Base-by-base conservation (phyloP, 2,888 invertebrate species). In the Argyresthia goedartella region DNA sequence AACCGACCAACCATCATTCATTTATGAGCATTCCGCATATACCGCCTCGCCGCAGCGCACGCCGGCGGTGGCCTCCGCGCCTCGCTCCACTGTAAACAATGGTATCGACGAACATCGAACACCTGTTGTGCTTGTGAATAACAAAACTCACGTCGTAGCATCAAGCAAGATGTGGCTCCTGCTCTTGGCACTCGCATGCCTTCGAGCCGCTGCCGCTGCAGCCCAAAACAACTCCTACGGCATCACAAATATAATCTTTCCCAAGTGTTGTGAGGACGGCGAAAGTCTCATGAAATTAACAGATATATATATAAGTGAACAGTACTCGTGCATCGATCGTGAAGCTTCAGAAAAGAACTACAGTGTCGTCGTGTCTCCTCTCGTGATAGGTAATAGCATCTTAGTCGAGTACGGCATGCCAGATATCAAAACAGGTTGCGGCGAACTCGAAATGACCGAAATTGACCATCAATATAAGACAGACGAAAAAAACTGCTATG, bases 241-340 rank as follows among this genome's bases (percentile, higher is more conserved):
- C 60, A 62, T 63, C 48, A 63, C 67, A 57, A 56, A 58, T 39
- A 57, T 61, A 51, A 61, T 67, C 60, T 80, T 85, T 61, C 71
- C 71, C 51, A 87, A 85, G 67, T 87, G 87, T 62, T 87, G 87
- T 63, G 64, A 67, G 3, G 64, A 63, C 45, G 61, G 61, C 56
- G 61, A 77, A 56, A 76, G 71, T 62, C 70, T 87, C 47, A 56
- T 78, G 52, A 79, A 71, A 69, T 61, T 75, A 55, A 60, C 59
- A 46, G 66, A 69, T 51, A 57, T 59, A 43, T 55, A 54, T 15
- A 52, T 52, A 16, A 55, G 56, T 49, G 62, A 60, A 41, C 59
- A 52, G 41, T 84, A 69, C 55, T 59, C 73, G 58, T 87, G 87
- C 60, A 58, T 76, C 46, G 66, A 75, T 56, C 66, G 64, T 53